Percentiles rank a stretch among this genome's conserved stretches.
Evolutionary conservation across 1,140 invertebrate species (phyloP).

Genomic region (Vanessa atalanta): DNA sequence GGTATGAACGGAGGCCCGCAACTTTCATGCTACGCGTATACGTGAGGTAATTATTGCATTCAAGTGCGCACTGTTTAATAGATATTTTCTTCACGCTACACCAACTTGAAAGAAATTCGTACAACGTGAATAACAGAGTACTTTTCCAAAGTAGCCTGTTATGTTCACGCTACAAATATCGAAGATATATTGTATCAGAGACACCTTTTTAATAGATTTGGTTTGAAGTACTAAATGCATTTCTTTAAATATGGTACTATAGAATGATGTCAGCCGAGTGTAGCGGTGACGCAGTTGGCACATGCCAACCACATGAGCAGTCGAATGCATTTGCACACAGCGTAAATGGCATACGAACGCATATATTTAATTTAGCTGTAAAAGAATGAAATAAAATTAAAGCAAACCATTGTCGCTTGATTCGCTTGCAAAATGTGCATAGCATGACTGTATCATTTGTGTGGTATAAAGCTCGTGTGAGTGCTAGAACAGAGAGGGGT

Average conservation of each 20-base stretch:
- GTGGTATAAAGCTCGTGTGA: constrained; percentile 53
- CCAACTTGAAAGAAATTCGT: constrained; percentile 37
- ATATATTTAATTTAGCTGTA: constrained; percentile 26
- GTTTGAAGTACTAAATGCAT: neutral
- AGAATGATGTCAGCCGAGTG: constrained; percentile 25
- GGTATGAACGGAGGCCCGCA: constrained; percentile 40
- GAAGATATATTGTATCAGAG: neutral
- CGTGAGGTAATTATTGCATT: constrained; percentile 45
- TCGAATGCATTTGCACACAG: constrained; percentile 36
- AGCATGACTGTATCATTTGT: constrained; percentile 60
- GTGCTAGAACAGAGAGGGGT: constrained; percentile 55
- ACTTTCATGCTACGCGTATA: constrained; percentile 44
- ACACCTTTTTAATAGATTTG: neutral
- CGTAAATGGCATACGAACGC: constrained; percentile 28
- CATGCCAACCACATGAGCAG: constrained; percentile 46
- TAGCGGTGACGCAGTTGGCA: constrained; percentile 64
- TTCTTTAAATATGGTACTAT: constrained; percentile 19
- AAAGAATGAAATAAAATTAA: constrained; percentile 25
- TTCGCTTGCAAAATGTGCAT: constrained; percentile 52
- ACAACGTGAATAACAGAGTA: neutral
- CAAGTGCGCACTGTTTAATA: constrained; percentile 35
- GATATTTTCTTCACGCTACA: constrained; percentile 36
- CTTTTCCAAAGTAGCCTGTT: neutral
- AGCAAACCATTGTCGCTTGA: constrained; percentile 18
- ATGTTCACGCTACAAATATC: neutral